Base-by-base conservation (phyloP, 2,797 vertebrate species). In the Bucorvus abyssinicus region DNA sequence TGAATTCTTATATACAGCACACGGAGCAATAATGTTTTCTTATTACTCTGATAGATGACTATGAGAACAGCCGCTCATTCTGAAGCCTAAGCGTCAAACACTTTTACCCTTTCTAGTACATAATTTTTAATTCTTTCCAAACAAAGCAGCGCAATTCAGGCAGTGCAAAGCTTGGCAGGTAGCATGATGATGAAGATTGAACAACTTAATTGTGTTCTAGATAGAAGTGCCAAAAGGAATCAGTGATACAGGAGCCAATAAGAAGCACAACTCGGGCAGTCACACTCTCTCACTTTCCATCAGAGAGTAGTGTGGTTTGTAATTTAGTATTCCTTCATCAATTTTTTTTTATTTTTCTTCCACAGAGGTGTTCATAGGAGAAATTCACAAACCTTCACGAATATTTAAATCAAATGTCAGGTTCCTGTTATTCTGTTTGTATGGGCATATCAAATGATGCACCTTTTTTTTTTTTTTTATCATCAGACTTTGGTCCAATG, bases 141-240 rank as follows among this genome's bases (percentile, higher is more conserved):
- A 88, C 40, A 83, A 89, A 93, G 63, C 44, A 87, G 26, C 1
- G 0, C n/a, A 57, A 22, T 67, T 92, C 60, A 86, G 59, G 76
- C 52, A 63, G 42, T 30, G 34, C 60, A 68, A 55, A 57, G 10
- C 64, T 87, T 49, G 36, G 53, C 68, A 92, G 64, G 59, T 84
- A 81, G 61, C 61, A 40, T 29, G 70, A 81, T 92, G 91, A 92
- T 93, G 94, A 93, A 90, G 95, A 94, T 6, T 87, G 76, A 95
- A 61, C 59, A 92, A 71, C 42, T 91, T 83, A 84, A 92, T 92
- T 89, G 88, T 81, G 8, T 85, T 94, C 78, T 67, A 70, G 92
- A 79, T 94, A 83, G 94, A 92, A 93, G 42, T 91, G 80, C 74
- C 83, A 83, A 91, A 96, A 94, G 12, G 61, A 94, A 85, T 91